Conservation (phyloP, 2,797 vertebrate species). For the Acridotheres tristis region DNA sequence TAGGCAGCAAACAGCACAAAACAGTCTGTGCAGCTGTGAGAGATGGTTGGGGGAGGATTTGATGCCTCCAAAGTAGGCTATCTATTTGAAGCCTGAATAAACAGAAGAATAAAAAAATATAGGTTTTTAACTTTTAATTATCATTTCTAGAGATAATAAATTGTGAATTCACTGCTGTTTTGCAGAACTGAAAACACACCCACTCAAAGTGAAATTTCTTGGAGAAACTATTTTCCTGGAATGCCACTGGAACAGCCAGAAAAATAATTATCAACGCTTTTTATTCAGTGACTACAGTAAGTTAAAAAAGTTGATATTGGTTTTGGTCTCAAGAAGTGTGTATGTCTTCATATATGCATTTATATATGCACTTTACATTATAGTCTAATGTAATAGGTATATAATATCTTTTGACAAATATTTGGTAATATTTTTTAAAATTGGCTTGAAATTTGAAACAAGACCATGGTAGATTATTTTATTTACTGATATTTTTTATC, state of each 20-base stretch:
- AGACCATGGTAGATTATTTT: neutral
- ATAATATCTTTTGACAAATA: neutral
- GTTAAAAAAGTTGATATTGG: neutral
- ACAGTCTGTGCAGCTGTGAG: neutral
- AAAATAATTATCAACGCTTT: neutral
- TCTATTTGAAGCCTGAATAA: conserved; percentile 14
- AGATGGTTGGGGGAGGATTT: neutral
- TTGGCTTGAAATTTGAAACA: neutral
- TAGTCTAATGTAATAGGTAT: neutral
- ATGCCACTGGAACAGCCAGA: neutral
- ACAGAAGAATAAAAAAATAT: neutral
- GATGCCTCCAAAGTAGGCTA: neutral
- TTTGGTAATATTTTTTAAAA: neutral
- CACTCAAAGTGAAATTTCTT: neutral
- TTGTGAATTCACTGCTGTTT: neutral
- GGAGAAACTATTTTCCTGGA: neutral
- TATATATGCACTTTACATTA: neutral
- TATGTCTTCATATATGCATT: neutral
- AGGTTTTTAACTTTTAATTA: neutral
- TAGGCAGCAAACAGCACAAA: neutral
- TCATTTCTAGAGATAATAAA: neutral
- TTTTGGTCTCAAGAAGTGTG: neutral
- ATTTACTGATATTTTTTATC: neutral
- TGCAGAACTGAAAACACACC: neutral
- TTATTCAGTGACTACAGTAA: neutral